phyloP scores from a whole-genome alignment of 2,888 invertebrate genomes.

The Magallana nippona region DNA sequence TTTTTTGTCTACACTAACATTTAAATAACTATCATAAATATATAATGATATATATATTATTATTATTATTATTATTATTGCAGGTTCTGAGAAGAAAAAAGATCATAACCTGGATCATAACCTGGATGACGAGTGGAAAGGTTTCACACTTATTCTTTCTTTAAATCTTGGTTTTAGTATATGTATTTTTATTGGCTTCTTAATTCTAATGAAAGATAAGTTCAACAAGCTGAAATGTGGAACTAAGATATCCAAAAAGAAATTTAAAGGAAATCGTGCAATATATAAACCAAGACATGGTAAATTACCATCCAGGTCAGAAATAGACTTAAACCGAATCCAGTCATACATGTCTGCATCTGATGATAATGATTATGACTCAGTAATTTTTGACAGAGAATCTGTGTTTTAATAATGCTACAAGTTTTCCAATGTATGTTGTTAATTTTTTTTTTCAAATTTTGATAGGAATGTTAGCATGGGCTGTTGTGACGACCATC shows the following conservation, averaged over 20 bases:
- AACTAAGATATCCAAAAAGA: slow-evolving; percentile 26
- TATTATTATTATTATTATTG: slow-evolving; percentile 7
- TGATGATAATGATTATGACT: slow-evolving; percentile 32
- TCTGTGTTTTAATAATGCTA: slow-evolving; percentile 19
- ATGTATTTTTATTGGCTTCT: slow-evolving; percentile 13
- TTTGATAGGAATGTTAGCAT: slow-evolving; percentile 29
- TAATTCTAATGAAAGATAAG: slow-evolving; percentile 26
- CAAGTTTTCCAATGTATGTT: slow-evolving; percentile 15
- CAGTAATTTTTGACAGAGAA: slow-evolving; percentile 18
- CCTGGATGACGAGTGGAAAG: slow-evolving; percentile 15
- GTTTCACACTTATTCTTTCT: slow-evolving; percentile 17
- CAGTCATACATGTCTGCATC: slow-evolving; percentile 1
- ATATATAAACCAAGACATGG: slow-evolving; percentile 17
- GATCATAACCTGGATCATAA: not conserved
- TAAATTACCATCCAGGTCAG: slow-evolving; percentile 35
- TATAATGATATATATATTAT: no score
- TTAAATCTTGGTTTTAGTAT: slow-evolving; percentile 23
- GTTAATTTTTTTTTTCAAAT: slow-evolving; percentile 13
- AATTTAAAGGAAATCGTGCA: slow-evolving; percentile 16
- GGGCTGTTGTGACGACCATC: slow-evolving; percentile 30
- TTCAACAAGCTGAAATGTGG: slow-evolving; percentile 23
- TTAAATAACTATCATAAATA: no score
- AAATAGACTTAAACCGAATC: slow-evolving; percentile 31
- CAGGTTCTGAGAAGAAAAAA: not conserved
- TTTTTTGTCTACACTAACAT: no score